Percentiles rank a stretch among this genome's conserved stretches.
These are phyloP conservation scores for Drosophila trapezifrons DNA, from an alignment of 1,140 invertebrate genomes.

Conservation along the genomic window DNA sequence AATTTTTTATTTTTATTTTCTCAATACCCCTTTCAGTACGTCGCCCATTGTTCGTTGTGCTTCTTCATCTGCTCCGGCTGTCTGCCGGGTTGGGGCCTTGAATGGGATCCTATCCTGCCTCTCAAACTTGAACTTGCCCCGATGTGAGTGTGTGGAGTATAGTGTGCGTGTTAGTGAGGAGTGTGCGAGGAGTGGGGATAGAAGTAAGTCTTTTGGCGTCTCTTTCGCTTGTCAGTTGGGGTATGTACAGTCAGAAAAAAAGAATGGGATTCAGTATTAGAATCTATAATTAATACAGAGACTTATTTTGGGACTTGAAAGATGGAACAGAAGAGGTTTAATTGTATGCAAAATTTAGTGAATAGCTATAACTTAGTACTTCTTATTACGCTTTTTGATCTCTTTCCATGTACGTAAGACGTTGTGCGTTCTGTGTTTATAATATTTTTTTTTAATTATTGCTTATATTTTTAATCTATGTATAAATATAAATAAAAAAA, in stretches of 20 bases:
- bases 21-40: conserved; percentile 25
- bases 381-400: too few relatives aligned
- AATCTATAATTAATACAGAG: neutral
- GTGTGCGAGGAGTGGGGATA: conserved; percentile 39
- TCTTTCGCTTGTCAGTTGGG: conserved; percentile 47
- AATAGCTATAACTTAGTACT: too few relatives aligned
- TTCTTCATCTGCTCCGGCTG: conserved; percentile 20
- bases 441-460: too few relatives aligned
- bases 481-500: too few relatives aligned
- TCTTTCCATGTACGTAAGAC: too few relatives aligned
- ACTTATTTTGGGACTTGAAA: neutral
- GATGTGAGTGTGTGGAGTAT: conserved; percentile 36
- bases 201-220: conserved; percentile 32
- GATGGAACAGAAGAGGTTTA: too few relatives aligned
- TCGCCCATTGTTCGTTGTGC: conserved; percentile 29
- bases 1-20: conserved; percentile 33
- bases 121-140: conserved; percentile 72
- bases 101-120: conserved; percentile 81
- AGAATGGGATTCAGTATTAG: too few relatives aligned
- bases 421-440: too few relatives aligned
- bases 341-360: too few relatives aligned
- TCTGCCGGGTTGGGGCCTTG: conserved; percentile 73
- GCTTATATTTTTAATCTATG: too few relatives aligned
- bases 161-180: conserved; percentile 23
- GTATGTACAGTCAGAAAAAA: conserved; percentile 14